Base-by-base conservation (phyloP, 2,888 invertebrate species). In the Tyria jacobaeae region DNA sequence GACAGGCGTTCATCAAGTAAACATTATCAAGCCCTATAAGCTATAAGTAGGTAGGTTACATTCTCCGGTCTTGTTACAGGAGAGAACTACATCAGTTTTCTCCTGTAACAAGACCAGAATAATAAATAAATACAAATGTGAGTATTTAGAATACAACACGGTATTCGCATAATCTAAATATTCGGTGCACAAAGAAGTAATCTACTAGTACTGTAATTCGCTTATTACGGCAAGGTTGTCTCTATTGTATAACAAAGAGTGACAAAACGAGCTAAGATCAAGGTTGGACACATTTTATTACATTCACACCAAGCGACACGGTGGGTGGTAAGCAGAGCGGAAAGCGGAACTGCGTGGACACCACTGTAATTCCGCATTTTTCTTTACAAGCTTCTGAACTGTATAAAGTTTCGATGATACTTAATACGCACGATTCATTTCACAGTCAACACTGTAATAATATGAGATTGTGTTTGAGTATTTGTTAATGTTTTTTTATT, bases 331-430 rank as follows among this genome's bases (percentile, higher is more conserved):
- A 84, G 75, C 85, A 84, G 88, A 87, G 86, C 89, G 86, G 82
- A 89, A 89, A 84, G 82, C 82, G 82, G 76, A 80, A 84, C 84
- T 72, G 57, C 57, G 53, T 63, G 61, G 67, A 44, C 62, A n/a
- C 53, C 59, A 52, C 58, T 44, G 64, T 67, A 62, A 80, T 84
- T 88, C 88, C 88, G 87, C 82, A 81, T 88, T 83, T 78, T 78
- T 78, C 76, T 80, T 82, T 82, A 79, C 85, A 86, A 75, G 83
- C 80, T 75, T 88, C 83, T 87, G 44, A 37, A 56, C 15, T 34
- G 55, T 64, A 39, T 64, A 80, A 76, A 72, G 84, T 91, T 91
- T 89, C 90, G 81, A 79, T 76, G 89, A 78, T 76, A 91, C 82
- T 81, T 67, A 80, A 90, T 87, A 88, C 21, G 70, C 74, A 71